Evolutionary conservation across 2,888 invertebrate species (phyloP).

Genomic region (Sialis fuliginosa): DNA sequence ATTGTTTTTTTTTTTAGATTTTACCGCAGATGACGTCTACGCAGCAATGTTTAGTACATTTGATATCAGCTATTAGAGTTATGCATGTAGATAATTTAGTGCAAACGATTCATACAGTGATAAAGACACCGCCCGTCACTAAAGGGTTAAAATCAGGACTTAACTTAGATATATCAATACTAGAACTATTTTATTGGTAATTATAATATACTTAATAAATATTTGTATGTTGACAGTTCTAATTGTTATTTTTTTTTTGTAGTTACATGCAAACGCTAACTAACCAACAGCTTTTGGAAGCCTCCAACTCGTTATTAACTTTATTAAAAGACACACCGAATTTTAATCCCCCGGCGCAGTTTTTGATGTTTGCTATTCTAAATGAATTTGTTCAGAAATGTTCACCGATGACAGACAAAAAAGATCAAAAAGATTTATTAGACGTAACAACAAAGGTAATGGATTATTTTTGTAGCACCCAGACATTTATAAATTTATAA

Average conservation of each 20-base stretch:
- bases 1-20: conserved; percentile 22
- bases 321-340: conserved; percentile 57
- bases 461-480: neutral
- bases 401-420: conserved; percentile 55
- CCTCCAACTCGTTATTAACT: conserved; percentile 59
- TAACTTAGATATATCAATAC: conserved; percentile 57
- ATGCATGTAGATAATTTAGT: conserved; percentile 73
- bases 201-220: conserved; percentile 4
- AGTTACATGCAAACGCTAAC: conserved; percentile 48
- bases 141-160: conserved; percentile 38
- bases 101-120: conserved; percentile 62
- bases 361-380: conserved; percentile 57
- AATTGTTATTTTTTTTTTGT: conserved; percentile 7
- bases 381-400: conserved; percentile 72
- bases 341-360: conserved; percentile 58
- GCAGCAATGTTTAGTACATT: conserved; percentile 58
- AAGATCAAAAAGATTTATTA: conserved; percentile 64
- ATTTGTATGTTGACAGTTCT: neutral
- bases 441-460: conserved; percentile 47
- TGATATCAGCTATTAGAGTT: conserved; percentile 63
- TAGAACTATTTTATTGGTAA: conserved; percentile 62
- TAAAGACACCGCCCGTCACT: conserved; percentile 54
- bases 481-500: conserved; percentile 6
- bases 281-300: conserved; percentile 51
- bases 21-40: conserved; percentile 44